Percentiles rank a stretch among this genome's conserved stretches.
These are phyloP conservation scores for Gadus macrocephalus DNA, from an alignment of 2,113 vertebrate species.

Conservation along the genomic window DNA sequence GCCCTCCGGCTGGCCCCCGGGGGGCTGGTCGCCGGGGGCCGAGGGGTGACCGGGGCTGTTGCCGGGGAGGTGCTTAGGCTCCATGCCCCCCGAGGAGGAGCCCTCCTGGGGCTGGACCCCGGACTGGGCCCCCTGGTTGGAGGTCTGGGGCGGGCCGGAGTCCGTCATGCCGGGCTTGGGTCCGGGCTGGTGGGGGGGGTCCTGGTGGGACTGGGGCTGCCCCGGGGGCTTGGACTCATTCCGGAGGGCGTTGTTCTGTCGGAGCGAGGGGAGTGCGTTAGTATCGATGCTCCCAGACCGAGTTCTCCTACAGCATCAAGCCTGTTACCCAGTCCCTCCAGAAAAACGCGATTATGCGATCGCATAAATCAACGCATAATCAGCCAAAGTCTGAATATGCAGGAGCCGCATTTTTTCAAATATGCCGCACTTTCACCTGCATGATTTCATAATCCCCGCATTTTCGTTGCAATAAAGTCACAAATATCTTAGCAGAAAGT, in stretches of 20 bases:
- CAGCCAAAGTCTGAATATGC: no score
- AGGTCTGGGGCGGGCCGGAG: conserved; percentile 71
- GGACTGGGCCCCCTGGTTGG: conserved; percentile 66
- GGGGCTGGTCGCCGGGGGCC: conserved; percentile 77
- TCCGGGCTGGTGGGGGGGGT: conserved; percentile 88
- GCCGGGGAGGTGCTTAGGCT: conserved; percentile 79
- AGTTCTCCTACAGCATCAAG: no score
- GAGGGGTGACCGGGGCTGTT: conserved; percentile 83
- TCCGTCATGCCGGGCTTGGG: conserved; percentile 84
- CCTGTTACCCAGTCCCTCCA: no score
- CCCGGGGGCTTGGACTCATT: conserved; percentile 83
- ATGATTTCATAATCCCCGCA: no score
- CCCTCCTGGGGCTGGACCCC: conserved; percentile 81
- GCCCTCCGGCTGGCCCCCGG: conserved; percentile 80
- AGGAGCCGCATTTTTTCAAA: no score
- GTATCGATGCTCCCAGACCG: background rate
- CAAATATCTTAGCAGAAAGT: no score
- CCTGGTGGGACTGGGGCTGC: conserved; percentile 76
- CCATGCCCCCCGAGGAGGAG: conserved; percentile 76
- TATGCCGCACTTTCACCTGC: no score
- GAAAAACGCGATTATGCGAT: no score
- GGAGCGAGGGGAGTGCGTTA: conserved; percentile 37
- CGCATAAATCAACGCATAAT: no score
- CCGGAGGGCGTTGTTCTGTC: conserved; percentile 88
- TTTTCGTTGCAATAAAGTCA: no score